phyloP scores from a whole-genome alignment of 2,797 vertebrate genomes.

The Botia kubotai region DNA sequence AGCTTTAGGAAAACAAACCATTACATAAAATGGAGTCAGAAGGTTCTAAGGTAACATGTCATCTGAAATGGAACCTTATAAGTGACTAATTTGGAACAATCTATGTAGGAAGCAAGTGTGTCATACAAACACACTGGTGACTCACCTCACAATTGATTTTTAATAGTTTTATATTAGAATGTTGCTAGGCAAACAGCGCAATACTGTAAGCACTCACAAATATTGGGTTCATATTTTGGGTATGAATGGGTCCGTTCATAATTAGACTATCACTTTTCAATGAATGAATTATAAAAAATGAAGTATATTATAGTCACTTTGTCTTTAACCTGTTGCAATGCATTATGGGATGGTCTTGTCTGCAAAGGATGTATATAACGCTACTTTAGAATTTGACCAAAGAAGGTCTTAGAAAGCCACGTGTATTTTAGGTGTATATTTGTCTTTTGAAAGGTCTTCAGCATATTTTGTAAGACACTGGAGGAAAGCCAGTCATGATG shows the following conservation, averaged over 20 bases:
- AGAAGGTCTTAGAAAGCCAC: too few relatives aligned
- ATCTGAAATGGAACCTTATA: neutral
- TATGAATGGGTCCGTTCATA: too few relatives aligned
- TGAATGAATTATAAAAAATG: too few relatives aligned
- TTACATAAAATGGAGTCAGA: slow-evolving; percentile 16
- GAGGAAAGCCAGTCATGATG: neutral
- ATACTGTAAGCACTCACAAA: neutral
- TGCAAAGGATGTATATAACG: too few relatives aligned
- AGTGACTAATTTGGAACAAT: neutral
- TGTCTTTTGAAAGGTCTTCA: neutral
- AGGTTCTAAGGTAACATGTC: neutral
- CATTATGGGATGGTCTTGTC: too few relatives aligned
- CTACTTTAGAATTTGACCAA: too few relatives aligned
- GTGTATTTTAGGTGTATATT: neutral
- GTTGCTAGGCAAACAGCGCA: too few relatives aligned
- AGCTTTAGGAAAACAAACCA: slow-evolving; percentile 8
- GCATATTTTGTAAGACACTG: slow-evolving; percentile 13
- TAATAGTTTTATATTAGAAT: neutral
- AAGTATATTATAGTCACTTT: too few relatives aligned
- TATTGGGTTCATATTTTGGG: neutral
- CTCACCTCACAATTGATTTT: neutral
- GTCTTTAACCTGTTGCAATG: too few relatives aligned
- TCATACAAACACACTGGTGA: neutral
- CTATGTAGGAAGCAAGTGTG: neutral
- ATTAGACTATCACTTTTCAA: too few relatives aligned